Percentiles rank a stretch among this genome's conserved stretches.
Conservation (phyloP, 2,888 invertebrate genomes). For the Anthoptus insignis region DNA sequence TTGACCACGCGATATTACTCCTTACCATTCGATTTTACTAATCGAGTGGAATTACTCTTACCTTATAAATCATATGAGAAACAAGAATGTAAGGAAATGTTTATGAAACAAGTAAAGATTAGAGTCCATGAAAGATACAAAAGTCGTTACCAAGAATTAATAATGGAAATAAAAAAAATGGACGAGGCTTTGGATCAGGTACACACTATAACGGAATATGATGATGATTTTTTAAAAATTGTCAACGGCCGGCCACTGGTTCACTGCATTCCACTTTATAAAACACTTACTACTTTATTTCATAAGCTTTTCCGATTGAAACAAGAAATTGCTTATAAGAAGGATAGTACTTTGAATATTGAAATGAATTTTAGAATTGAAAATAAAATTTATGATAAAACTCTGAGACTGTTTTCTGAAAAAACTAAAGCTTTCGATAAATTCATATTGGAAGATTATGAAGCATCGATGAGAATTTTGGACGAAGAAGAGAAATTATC, state of each 20-base stretch:
- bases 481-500: constrained; percentile 80
- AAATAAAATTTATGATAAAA: constrained; percentile 75
- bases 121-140: constrained; percentile 64
- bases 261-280: constrained; percentile 59
- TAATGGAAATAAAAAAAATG: constrained; percentile 56
- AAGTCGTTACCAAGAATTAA: constrained; percentile 59
- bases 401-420: constrained; percentile 75
- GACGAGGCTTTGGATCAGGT: constrained; percentile 58
- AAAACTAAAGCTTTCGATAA: constrained; percentile 87
- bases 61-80: constrained; percentile 64
- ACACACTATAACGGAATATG: constrained; percentile 61
- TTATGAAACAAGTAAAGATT: constrained; percentile 56
- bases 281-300: constrained; percentile 60
- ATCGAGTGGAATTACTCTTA: constrained; percentile 61
- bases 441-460: constrained; percentile 88
- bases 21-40: constrained; percentile 51
- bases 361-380: constrained; percentile 85
- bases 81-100: constrained; percentile 56
- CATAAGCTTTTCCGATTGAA: constrained; percentile 58
- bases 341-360: constrained; percentile 82
- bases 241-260: constrained; percentile 57
- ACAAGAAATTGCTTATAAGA: constrained; percentile 72
- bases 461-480: constrained; percentile 86
- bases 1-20: constrained; percentile 56
- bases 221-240: constrained; percentile 62